A percentile compares a stretch with the other conserved stretches of the same genome.
Conservation (phyloP, 2,113 vertebrate genomes). For the Clinocottus analis region DNA sequence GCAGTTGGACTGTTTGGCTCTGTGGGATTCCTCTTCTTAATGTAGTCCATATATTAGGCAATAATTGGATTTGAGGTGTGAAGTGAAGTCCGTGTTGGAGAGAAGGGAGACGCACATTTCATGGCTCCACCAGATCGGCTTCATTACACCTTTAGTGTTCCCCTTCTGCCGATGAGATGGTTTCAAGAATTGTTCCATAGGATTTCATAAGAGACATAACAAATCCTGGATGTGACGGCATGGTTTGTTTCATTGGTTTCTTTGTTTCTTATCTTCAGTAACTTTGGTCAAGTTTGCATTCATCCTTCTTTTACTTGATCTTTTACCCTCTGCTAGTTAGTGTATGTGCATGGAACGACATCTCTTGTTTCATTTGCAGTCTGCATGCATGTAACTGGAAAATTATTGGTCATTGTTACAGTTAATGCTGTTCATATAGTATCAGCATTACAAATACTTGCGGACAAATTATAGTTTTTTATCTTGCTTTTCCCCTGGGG, state of each 20-base stretch:
- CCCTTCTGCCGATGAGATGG: background rate
- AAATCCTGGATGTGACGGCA: background rate
- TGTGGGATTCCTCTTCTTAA: background rate
- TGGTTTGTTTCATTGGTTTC: no score
- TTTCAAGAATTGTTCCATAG: background rate
- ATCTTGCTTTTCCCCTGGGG: no score
- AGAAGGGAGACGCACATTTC: background rate
- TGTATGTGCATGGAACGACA: background rate
- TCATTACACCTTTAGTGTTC: background rate
- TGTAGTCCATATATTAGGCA: background rate
- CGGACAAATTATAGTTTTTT: background rate
- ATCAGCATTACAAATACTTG: background rate
- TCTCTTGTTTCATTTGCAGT: background rate
- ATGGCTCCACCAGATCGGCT: background rate
- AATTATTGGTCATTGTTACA: background rate
- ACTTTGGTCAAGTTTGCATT: no score
- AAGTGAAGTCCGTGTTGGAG: background rate
- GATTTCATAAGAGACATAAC: background rate
- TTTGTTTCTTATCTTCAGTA: no score
- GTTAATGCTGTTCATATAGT: background rate
- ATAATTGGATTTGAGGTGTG: background rate
- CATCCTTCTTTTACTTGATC: no score
- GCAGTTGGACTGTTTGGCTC: background rate
- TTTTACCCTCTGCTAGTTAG: background rate
- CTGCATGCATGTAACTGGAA: background rate